A percentile compares a stretch with the other conserved stretches of the same genome.
phyloP scores from a whole-genome alignment of 2,113 vertebrate genomes.

The Phyllostomus hastatus region DNA sequence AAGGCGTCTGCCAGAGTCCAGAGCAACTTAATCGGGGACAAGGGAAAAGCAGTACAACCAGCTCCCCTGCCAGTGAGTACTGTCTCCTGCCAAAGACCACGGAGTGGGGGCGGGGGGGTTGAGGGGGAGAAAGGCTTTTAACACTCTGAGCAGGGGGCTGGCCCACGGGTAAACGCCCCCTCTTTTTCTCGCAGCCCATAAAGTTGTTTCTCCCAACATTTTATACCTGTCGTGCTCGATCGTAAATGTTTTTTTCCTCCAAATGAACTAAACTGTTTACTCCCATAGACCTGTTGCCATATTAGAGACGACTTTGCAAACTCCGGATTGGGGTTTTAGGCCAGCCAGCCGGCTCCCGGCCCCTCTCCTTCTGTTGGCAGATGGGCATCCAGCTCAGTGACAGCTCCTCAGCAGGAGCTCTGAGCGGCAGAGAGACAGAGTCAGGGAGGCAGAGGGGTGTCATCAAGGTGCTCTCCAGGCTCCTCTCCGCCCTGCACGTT shows the following conservation, averaged over 20 bases:
- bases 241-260: slow-evolving; percentile 38
- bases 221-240: slow-evolving; percentile 1
- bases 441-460: accelerated
- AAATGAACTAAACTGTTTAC: slow-evolving; percentile 39
- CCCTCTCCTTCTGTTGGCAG: neutral
- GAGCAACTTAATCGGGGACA: neutral
- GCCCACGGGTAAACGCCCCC: neutral
- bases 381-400: neutral
- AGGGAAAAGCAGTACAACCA: neutral
- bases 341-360: neutral
- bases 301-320: neutral
- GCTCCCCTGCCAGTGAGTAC: neutral
- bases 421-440: neutral
- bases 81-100: slow-evolving; percentile 15
- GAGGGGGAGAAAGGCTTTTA: neutral
- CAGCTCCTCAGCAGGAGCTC: neutral
- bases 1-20: slow-evolving; percentile 21
- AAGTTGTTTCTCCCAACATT: neutral
- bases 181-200: neutral
- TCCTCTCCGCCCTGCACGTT: neutral
- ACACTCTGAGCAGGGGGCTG: neutral
- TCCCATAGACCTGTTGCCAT: neutral
- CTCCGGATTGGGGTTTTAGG: neutral
- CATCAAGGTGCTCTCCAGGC: accelerated
- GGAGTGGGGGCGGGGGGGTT: accelerated